Evolutionary conservation across 2,797 vertebrate species (phyloP).

Genomic region (Siniperca scherzeri): DNA sequence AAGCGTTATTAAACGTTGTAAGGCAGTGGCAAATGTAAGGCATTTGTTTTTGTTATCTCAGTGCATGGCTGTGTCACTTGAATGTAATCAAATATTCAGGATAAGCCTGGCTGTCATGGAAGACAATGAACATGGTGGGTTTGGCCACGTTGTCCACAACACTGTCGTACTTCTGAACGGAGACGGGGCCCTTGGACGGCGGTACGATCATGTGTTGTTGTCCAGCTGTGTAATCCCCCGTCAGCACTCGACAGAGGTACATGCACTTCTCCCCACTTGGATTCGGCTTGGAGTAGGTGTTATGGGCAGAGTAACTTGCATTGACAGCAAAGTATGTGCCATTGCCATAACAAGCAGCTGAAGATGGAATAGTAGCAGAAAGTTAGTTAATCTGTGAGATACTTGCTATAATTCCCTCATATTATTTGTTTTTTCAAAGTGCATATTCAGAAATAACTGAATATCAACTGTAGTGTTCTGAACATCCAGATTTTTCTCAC

Average conservation of each 20-base stretch:
- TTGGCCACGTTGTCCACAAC: constrained; percentile 74
- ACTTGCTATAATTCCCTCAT: not conserved
- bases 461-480: not conserved
- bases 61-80: constrained; percentile 39
- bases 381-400: not conserved
- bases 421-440: not conserved
- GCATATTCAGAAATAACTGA: not conserved
- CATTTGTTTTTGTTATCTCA: not conserved
- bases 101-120: constrained; percentile 91
- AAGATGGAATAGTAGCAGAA: constrained; percentile 40
- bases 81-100: constrained; percentile 95
- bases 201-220: constrained; percentile 64
- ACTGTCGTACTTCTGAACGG: constrained; percentile 83
- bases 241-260: constrained; percentile 91
- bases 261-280: constrained; percentile 80
- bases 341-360: constrained; percentile 85
- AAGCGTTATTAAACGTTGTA: not conserved
- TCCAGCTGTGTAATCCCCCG: constrained; percentile 84
- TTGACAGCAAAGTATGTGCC: constrained; percentile 92
- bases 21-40: not conserved
- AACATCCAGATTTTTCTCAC: constrained; percentile 78
- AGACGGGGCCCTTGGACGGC: constrained; percentile 76
- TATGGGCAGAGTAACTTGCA: constrained; percentile 84
- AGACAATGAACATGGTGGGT: constrained; percentile 89
- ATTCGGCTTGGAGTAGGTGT: constrained; percentile 86